These are phyloP conservation scores for Symphodus melops DNA, from an alignment of 2,113 vertebrate genomes.

Conservation along the genomic window DNA sequence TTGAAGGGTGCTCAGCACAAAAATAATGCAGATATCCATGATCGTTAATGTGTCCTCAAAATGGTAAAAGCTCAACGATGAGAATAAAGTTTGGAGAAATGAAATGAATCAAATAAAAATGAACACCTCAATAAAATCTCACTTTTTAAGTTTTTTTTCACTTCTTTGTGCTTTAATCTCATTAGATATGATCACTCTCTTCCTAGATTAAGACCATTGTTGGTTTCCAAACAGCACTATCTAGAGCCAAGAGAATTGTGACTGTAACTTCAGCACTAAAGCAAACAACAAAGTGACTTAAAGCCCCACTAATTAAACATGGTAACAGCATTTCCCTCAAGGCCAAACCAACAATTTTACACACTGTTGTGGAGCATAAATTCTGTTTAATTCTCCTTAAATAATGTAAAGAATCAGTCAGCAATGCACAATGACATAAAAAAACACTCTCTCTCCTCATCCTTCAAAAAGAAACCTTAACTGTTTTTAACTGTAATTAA, in stretches of 20 bases:
- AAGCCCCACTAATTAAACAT: neutral
- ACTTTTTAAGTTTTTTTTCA: neutral
- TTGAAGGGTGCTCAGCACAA: slow-evolving; percentile 14
- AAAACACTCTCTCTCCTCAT: neutral
- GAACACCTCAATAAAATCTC: neutral
- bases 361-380: neutral
- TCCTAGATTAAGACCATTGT: neutral
- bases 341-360: neutral
- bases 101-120: neutral
- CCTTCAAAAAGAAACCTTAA: too few species aligned
- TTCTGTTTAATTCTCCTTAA: neutral
- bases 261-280: neutral
- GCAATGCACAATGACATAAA: neutral
- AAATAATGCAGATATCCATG: slow-evolving; percentile 1
- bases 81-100: neutral
- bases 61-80: neutral
- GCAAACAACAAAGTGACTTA: neutral
- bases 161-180: neutral
- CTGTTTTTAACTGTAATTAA: neutral
- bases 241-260: neutral
- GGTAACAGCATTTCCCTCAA: neutral
- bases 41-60: neutral
- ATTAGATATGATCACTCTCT: neutral
- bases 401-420: neutral
- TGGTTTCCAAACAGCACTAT: neutral